A percentile compares a stretch with the other conserved stretches of the same genome.
Evolutionary conservation across 2,797 vertebrate genomes (phyloP).

Genomic region (Typhlichthys subterraneus): DNA sequence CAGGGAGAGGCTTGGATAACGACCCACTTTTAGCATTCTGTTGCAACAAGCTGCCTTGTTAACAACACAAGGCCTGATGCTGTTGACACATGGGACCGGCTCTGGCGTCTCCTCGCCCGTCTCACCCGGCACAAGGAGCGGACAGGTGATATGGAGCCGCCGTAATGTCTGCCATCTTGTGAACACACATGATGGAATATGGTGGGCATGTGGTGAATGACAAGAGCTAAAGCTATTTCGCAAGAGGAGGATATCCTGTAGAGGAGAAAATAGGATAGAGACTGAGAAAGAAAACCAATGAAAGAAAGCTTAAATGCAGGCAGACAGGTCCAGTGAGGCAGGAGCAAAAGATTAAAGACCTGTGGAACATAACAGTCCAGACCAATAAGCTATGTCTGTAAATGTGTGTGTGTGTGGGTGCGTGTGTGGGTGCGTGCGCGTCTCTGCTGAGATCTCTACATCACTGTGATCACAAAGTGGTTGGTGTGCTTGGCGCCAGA

Average conservation of each 20-base stretch:
- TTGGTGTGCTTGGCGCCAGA: background rate
- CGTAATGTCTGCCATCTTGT: constrained; percentile 39
- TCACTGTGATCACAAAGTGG: constrained; percentile 14
- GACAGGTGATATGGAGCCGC: constrained; percentile 32
- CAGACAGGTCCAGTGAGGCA: constrained; percentile 19
- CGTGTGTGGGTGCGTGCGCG: constrained; percentile 9
- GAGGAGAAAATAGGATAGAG: background rate
- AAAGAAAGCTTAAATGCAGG: constrained; percentile 19
- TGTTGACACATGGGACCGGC: constrained; percentile 21
- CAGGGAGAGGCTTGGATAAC: constrained; percentile 51
- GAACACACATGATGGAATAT: background rate
- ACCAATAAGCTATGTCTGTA: constrained; percentile 30
- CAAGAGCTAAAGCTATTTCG: background rate
- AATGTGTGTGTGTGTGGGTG: constrained; percentile 15
- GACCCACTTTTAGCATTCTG: constrained; percentile 40
- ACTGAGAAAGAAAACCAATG: background rate
- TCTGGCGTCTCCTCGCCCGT: constrained; percentile 16
- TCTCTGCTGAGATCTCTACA: constrained; percentile 22
- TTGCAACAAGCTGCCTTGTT: constrained; percentile 50
- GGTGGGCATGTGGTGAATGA: background rate
- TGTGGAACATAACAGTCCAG: constrained; percentile 8
- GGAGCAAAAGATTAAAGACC: constrained; percentile 28
- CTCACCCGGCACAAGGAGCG: constrained; percentile 39
- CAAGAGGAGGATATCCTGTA: background rate
- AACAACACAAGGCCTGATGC: constrained; percentile 44